Evolutionary conservation across 2,888 invertebrate genomes (phyloP), one percentile per base, ranked within the genome.

Genomic region (Habrosyne pyritoides): DNA sequence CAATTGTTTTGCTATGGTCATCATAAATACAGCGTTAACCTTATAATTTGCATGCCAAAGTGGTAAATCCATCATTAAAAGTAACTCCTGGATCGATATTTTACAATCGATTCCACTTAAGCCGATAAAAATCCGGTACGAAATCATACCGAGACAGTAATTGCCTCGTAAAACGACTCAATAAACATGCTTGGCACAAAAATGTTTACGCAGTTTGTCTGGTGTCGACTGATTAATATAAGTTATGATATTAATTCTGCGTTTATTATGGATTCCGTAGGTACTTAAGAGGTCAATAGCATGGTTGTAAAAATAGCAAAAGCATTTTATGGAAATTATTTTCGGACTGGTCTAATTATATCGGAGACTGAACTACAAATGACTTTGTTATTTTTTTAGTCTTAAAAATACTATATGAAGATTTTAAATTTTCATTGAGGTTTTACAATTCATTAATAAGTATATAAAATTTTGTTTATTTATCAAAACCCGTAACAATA

Each of bases 101-200:
- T 18, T 42, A n/a, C 14, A 42, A 18, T 42, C 42, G 8, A 42
- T 30, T 21, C 21, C 52, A 21, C 51, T 22, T 52, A 33, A 33
- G 18, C 21, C 21, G n/a, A 53, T 53, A 53, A 53, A 53, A 42
- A 24, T 42, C 42, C 22, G 10, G 30, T 46, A 26, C 22, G 24
- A 42, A 42, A 22, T 24, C 52, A 42, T n/a, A 22, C n/a, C 5
- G 28, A n/a, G 52, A 53, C 52, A 42, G 36, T 53, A 42, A 53
- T 53, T 46, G 52, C 52, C 24, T 36, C 26, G 52, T n/a, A 53
- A 53, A 46, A 53, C 42, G 24, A 46, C 46, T 53, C 52, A 53
- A 53, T 53, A 53, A 53, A 53, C 28, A 46, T 53, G 21, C 14
- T 24, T 24, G 22, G 24, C 21, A 48, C 22, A 24, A 48, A 48